phyloP scores from a whole-genome alignment of 37 sponge, comb jelly and placozoan species.

The Spongilla lacustris region DNA sequence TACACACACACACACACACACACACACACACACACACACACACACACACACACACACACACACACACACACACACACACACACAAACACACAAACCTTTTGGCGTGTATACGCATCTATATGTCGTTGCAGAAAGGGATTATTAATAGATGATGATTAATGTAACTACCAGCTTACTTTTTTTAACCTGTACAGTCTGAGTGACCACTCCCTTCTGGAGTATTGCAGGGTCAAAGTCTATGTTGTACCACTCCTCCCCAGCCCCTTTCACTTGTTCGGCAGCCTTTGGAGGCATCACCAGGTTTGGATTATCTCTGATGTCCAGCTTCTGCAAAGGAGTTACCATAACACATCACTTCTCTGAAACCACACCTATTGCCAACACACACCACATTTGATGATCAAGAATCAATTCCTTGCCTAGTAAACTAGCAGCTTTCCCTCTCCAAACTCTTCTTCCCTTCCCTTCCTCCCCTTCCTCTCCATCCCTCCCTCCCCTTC shows the following conservation, averaged over 20 bases:
- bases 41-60: slow-evolving; percentile 13
- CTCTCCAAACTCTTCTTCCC: neutral
- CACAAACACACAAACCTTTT: slow-evolving; percentile 9
- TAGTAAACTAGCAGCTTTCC: no score
- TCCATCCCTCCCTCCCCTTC: neutral
- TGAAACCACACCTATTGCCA: neutral
- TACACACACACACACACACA: slow-evolving; percentile 24
- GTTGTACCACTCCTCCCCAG: slow-evolving; percentile 90
- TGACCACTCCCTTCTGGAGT: slow-evolving; percentile 74
- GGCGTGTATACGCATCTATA: no score
- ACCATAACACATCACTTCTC: neutral
- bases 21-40: slow-evolving; percentile 12
- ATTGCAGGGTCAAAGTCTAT: slow-evolving; percentile 89
- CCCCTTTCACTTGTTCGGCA: slow-evolving; percentile 66
- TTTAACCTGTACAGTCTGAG: slow-evolving; percentile 26
- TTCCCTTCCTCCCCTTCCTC: neutral
- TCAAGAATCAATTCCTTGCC: no score
- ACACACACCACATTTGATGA: no score
- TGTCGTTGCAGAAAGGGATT: no score
- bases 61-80: slow-evolving; percentile 19
- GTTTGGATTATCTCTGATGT: slow-evolving; percentile 84
- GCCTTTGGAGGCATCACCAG: slow-evolving; percentile 94
- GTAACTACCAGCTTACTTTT: no score
- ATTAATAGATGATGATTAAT: no score
- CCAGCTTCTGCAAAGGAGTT: slow-evolving; percentile 63